Percentiles rank a stretch among this genome's conserved stretches.
These are phyloP conservation scores for Coptotermes formosanus DNA, from an alignment of 1,140 invertebrate species.

Conservation along the genomic window DNA sequence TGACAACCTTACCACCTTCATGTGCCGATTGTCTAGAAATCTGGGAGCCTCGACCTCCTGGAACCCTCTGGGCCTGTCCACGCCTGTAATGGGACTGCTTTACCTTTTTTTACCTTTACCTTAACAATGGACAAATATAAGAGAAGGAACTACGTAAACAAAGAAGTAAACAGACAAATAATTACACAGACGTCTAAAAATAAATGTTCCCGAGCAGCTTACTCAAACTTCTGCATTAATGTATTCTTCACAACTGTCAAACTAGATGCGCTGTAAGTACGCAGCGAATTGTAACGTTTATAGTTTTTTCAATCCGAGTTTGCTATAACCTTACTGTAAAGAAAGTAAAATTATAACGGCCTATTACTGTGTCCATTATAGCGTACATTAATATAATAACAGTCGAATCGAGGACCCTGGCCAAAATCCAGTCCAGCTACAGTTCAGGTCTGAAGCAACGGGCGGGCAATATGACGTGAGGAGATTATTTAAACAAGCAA, in stretches of 20 bases:
- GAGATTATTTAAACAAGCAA: neutral
- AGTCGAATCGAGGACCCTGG: neutral
- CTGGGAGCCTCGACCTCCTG: no score
- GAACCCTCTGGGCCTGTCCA: no score
- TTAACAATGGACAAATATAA: no score
- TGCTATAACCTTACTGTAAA: neutral
- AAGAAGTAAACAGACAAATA: no score
- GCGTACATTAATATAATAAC: neutral
- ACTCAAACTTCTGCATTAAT: neutral
- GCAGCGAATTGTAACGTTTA: neutral
- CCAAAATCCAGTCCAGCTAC: neutral
- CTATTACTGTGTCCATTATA: neutral
- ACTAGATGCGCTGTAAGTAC: neutral
- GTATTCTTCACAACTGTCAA: neutral
- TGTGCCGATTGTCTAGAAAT: no score
- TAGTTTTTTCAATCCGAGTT: neutral
- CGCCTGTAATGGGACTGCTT: no score
- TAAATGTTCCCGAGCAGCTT: no score
- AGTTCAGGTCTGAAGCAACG: neutral
- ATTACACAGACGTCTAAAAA: no score
- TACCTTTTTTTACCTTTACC: no score
- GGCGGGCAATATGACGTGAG: neutral
- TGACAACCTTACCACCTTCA: no score
- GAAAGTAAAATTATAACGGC: neutral
- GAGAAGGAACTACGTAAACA: no score